Base-by-base conservation (phyloP, 2,113 vertebrate genomes). In the Pimephales promelas region DNA sequence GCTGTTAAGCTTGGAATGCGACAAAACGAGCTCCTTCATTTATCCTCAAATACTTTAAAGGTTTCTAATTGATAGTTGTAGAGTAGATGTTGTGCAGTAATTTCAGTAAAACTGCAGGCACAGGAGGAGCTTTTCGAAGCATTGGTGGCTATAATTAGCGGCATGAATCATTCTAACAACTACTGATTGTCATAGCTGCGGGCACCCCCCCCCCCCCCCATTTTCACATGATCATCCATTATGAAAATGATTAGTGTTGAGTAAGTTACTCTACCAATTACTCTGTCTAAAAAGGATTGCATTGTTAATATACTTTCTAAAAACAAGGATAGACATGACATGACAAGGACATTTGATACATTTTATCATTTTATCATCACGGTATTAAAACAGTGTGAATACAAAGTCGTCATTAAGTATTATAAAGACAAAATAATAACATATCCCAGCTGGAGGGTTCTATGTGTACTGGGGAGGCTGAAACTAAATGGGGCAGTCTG, bases 171-270 rank as follows among this genome's bases (percentile, higher is more conserved):
- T 89, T 89, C 88, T 88, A 90, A 90, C 88, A 81, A 83, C 76
- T 72, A 83, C 84, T 92, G 90, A 90, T 90, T 89, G 86, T 87
- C 80, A 57, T 75, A 85, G 88, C 91, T 91, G 66, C 8, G 8
- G 40, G 40, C 40, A 0, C 0, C 2, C 8, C 40, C 8, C 7
- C 40, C 7, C 36, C 6, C 7, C 36, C 40, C 0, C 92, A 88
- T 31, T 88, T 91, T 87, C 78, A 86, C 88, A 89, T 86, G 88
- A 88, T 81, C 64, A 84, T 87, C 85, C 85, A 66, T 66, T 24
- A 83, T 47, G 75, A 87, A 84, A 89, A 83, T 91, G 18, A 79
- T 47, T 16, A 54, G 49, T 54, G 49, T 54, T 54, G 49, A 18
- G 5, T 52, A 54, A 54, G 49, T 54, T 54, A 54, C 49, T 54